Conservation (phyloP, 2,797 vertebrate species). For the Pseudochirops cupreus region DNA sequence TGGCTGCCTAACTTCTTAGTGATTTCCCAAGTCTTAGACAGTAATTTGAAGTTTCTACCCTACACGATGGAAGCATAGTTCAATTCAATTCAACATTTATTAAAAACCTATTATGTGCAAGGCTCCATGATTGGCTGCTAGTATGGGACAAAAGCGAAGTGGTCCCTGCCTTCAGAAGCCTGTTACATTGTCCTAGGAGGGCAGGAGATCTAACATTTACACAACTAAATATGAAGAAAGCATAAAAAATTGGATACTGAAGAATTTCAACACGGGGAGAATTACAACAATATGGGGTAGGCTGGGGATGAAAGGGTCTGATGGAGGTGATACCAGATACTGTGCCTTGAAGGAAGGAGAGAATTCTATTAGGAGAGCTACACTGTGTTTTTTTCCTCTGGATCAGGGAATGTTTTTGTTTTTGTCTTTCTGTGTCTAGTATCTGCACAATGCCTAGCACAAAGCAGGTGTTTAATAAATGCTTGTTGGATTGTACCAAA, state of each 20-base stretch:
- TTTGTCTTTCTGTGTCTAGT: background rate
- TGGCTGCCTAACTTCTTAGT: background rate
- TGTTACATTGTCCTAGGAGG: background rate
- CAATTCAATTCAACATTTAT: background rate
- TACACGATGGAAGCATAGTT: rapidly evolving
- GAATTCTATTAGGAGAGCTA: background rate
- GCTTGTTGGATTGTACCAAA: background rate
- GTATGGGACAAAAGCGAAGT: background rate
- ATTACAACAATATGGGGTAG: background rate
- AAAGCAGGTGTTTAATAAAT: background rate
- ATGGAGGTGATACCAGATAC: background rate
- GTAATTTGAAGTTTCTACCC: background rate
- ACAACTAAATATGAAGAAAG: background rate
- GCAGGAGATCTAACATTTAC: background rate
- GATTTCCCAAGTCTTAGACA: background rate
- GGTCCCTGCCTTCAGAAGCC: background rate
- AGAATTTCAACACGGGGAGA: background rate
- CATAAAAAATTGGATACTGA: background rate
- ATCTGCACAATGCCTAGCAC: background rate
- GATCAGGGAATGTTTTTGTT: background rate
- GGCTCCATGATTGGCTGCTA: background rate
- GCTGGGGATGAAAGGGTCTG: background rate
- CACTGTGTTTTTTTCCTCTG: background rate
- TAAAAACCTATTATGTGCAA: background rate
- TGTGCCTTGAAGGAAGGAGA: background rate